phyloP scores from a whole-genome alignment of 1,140 invertebrate genomes.

The Agraylea sexmaculata region DNA sequence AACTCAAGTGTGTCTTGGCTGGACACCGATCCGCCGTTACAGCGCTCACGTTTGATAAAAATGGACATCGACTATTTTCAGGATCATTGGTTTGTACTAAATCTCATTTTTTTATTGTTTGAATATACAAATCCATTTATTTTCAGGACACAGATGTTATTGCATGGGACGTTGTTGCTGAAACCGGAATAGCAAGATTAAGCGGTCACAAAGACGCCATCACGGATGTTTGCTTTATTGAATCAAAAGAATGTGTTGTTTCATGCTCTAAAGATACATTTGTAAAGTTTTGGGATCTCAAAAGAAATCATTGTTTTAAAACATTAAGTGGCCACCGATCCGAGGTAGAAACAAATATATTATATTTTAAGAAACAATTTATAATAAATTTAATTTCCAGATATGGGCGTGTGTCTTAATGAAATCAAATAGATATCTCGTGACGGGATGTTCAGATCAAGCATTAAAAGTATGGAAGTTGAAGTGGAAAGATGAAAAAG shows the following conservation, averaged over 20 bases:
- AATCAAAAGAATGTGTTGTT: constrained; percentile 63
- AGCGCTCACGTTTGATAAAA: constrained; percentile 64
- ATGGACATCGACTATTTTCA: constrained; percentile 71
- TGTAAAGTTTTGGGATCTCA: constrained; percentile 95
- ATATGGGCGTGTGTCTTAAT: constrained; percentile 77
- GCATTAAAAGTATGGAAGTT: constrained; percentile 78
- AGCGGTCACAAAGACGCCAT: constrained; percentile 86
- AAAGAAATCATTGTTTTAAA: constrained; percentile 90
- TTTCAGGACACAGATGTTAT: constrained; percentile 83
- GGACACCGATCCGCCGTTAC: constrained; percentile 84
- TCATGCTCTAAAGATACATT: constrained; percentile 89
- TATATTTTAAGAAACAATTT: constrained; percentile 11
- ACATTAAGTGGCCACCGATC: constrained; percentile 73
- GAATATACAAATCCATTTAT: constrained; percentile 7
- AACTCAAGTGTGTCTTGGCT: constrained; percentile 65
- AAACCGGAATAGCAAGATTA: constrained; percentile 77
- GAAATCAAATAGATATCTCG: constrained; percentile 66
- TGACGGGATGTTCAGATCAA: constrained; percentile 76
- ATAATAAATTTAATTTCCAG: constrained; percentile 33
- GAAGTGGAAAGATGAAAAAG: constrained; percentile 37
- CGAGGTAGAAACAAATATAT: constrained; percentile 40
- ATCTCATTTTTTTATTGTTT: constrained; percentile 4
- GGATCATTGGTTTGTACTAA: constrained; percentile 59
- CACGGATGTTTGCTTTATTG: constrained; percentile 79
- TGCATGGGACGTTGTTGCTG: constrained; percentile 88